Base-by-base conservation (phyloP, 64 coral and sea anemone genomes). In the Actinia equina region DNA sequence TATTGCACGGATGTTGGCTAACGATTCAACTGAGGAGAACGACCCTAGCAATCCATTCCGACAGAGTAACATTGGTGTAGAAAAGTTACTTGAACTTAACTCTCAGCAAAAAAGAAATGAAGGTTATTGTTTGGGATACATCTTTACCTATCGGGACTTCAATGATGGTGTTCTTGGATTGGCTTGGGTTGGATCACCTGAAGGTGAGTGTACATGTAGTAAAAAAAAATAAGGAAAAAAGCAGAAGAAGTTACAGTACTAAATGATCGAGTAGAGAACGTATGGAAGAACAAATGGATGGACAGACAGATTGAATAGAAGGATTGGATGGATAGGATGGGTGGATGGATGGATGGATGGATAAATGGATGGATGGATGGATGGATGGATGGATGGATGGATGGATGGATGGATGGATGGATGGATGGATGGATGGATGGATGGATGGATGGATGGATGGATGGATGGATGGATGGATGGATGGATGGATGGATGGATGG, bases 81-180 rank as follows among this genome's bases (percentile, higher is more conserved):
- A 93, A 59, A 97, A 97, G 65, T 86, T 97, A 3, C 91, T 97
- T 26, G 95, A 97, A 59, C 62, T 97, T 2, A 97, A 97, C 49
- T 97, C 95, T 37, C 63, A 27, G 3, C 83, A 92, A 60, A 64
- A 71, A 46, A 87, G 26, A 4, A 61, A 83, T 63, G 57, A 92
- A 70, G 30, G n/a, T 5, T 77, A 82, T 42, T 92, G 90, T 54
- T 55, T 92, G 20, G 26, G 81, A 3, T 92, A 92, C 57, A 60
- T 92, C 61, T 92, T 92, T 25, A 92, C 90, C 3, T 92, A 92
- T 60, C 37, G 90, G 19, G 90, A 92, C 44, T 92, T 92, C 86
- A 77, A 86, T 59, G 85, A 87, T 83, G 90, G 90, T 83, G 90
- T 92, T 43, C 62, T 92, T 49, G 90, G 90, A 41, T 85, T 92